phyloP scores from a whole-genome alignment of 2,113 vertebrate genomes.

The Rhipidura dahli region DNA sequence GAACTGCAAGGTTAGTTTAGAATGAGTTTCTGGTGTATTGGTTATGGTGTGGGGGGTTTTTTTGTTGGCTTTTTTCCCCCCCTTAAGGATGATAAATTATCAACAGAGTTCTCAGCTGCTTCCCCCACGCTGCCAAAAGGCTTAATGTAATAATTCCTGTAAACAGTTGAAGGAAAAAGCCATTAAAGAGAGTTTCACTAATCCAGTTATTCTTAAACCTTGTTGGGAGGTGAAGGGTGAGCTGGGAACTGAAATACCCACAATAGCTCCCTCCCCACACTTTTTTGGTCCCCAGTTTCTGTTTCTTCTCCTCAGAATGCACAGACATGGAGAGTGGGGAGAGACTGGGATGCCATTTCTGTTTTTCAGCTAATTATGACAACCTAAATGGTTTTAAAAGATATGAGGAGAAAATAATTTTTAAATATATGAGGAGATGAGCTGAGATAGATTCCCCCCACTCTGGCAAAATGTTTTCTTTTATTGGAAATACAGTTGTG shows the following conservation, averaged over 20 bases:
- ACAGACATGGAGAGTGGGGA: neutral
- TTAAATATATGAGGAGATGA: neutral
- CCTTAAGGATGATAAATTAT: neutral
- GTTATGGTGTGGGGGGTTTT: neutral
- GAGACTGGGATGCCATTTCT: neutral
- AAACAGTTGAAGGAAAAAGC: neutral
- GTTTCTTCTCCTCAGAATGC: neutral
- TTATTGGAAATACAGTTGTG: neutral
- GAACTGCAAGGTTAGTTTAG: neutral
- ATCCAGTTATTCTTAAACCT: neutral
- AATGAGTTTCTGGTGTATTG: neutral
- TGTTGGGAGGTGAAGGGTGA: neutral
- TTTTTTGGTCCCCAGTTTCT: neutral
- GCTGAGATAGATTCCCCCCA: neutral
- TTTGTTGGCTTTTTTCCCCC: neutral
- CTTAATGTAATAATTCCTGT: neutral
- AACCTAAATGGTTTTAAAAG: neutral
- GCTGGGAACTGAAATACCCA: neutral
- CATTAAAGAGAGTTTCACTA: neutral
- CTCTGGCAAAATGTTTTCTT: neutral
- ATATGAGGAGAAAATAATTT: neutral
- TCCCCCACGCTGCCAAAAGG: neutral
- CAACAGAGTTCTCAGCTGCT: neutral
- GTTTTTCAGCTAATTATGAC: neutral
- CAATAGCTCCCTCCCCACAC: fast-evolving